phyloP scores from a whole-genome alignment of 2,888 invertebrate genomes.

The Buathra laborator region DNA sequence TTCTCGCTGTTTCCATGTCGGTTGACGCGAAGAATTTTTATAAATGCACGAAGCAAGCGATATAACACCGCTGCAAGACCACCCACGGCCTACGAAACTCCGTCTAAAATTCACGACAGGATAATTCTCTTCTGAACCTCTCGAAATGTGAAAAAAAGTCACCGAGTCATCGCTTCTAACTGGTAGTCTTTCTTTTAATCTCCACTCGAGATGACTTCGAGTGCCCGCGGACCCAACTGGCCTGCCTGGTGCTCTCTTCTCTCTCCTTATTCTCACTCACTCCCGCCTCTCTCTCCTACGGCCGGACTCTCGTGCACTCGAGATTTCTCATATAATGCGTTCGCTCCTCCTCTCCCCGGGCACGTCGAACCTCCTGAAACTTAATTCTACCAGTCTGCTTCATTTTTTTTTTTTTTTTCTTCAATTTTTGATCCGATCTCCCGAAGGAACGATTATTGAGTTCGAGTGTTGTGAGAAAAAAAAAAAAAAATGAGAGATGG shows the following conservation, averaged over 20 bases:
- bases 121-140: conserved; percentile 80
- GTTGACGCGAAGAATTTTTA: conserved; percentile 10
- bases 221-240: conserved; percentile 44
- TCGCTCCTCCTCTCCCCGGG: conserved; percentile 12
- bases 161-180: conserved; percentile 84
- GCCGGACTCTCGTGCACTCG: conserved; percentile 58
- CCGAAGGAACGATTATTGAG: conserved; percentile 5
- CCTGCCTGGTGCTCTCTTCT: not conserved
- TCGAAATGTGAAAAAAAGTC: conserved; percentile 77
- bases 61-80: conserved; percentile 11
- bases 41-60: not conserved
- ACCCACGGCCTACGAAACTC: conserved; percentile 19
- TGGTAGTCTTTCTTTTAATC: conserved; percentile 85
- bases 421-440: conserved; percentile 21
- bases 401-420: not conserved
- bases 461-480: conserved; percentile 32
- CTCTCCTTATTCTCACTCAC: too few species aligned
- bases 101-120: conserved; percentile 77
- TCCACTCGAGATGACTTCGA: conserved; percentile 78
- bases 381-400: conserved; percentile 1
- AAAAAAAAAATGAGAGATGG: not conserved
- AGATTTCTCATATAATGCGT: conserved; percentile 62
- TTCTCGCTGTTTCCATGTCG: not conserved
- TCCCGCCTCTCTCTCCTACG: not conserved
- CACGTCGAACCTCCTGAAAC: conserved; percentile 30